phyloP scores from a whole-genome alignment of 1,140 invertebrate species.

The Hycleus phaleratus region DNA sequence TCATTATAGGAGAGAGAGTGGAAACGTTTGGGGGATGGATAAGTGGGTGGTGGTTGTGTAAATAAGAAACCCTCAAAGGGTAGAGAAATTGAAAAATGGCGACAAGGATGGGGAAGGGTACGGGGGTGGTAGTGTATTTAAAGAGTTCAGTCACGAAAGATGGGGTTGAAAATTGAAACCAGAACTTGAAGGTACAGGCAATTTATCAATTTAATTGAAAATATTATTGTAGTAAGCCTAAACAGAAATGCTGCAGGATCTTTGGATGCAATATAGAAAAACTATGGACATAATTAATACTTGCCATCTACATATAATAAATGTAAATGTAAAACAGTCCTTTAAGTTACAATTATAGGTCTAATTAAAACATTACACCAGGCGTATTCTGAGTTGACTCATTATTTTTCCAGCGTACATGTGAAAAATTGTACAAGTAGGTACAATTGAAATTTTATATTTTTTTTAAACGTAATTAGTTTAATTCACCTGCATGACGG shows the following conservation, averaged over 20 bases:
- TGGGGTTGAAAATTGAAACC: slow-evolving; percentile 19
- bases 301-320: too few relatives aligned
- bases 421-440: too few relatives aligned
- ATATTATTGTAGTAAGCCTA: too few relatives aligned
- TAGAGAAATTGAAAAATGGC: slow-evolving; percentile 22
- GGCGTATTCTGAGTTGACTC: not conserved
- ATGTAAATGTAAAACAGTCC: too few relatives aligned
- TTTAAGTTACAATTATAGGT: not conserved
- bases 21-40: slow-evolving; percentile 11
- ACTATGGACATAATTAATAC: too few relatives aligned
- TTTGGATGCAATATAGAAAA: too few relatives aligned
- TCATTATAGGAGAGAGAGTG: slow-evolving; percentile 18
- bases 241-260: too few relatives aligned
- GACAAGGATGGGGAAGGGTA: not conserved
- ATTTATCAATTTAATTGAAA: slow-evolving; percentile 18
- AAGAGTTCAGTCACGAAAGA: slow-evolving; percentile 11
- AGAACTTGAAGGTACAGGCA: slow-evolving; percentile 8
- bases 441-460: not conserved
- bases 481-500: not conserved
- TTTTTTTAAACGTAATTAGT: not conserved
- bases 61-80: slow-evolving; percentile 25
- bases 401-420: not conserved
- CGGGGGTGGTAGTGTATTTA: not conserved
- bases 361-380: not conserved
- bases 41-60: slow-evolving; percentile 20